Conservation (phyloP, 2,797 vertebrate species). For the Peromyscus aztecus region DNA sequence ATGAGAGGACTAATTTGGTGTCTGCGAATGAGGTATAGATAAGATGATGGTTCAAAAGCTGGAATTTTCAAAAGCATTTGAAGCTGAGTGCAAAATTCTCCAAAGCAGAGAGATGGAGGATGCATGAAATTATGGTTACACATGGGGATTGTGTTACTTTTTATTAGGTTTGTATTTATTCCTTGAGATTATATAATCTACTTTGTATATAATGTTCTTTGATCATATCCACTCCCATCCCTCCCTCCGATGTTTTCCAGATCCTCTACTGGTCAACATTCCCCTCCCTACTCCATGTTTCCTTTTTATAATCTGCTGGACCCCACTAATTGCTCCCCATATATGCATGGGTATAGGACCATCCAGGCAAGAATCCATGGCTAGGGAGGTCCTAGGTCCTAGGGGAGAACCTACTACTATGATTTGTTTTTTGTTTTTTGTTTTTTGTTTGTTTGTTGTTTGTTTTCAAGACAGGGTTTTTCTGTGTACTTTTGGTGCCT, state of each 20-base stretch:
- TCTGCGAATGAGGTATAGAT: neutral
- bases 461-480: no score
- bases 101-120: neutral
- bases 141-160: neutral
- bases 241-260: neutral
- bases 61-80: neutral
- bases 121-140: neutral
- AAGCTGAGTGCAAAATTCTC: neutral
- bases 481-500: no score
- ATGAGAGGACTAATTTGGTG: neutral
- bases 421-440: no score
- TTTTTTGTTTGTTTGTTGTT: no score
- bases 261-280: accelerated
- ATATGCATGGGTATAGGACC: neutral
- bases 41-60: neutral
- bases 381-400: neutral
- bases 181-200: neutral
- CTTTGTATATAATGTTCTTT: neutral
- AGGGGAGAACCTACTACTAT: neutral
- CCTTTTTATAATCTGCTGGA: neutral
- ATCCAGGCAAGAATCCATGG: neutral
- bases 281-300: neutral
- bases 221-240: neutral
- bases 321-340: neutral
- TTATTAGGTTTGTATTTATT: neutral